Base-by-base conservation (phyloP, 2,113 vertebrate species). In the Lates calcarifer region DNA sequence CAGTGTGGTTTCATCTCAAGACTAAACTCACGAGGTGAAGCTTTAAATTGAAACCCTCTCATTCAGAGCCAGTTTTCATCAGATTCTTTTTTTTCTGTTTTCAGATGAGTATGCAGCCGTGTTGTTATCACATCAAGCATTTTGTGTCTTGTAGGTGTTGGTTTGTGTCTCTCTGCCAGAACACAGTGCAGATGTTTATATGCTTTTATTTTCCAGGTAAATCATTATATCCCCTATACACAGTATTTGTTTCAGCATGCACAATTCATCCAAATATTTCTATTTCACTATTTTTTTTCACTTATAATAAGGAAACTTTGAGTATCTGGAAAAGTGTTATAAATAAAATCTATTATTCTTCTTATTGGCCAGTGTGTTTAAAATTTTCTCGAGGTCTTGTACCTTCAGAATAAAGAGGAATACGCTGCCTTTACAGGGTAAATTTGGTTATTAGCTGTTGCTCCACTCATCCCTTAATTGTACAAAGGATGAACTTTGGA, bases 151-250 rank as follows among this genome's bases (percentile, higher is more conserved):
- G 41, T 3, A 39, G 39, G 39, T 43, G 18, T 18, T 18, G 17
- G 41, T 43, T 43, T 43, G 41, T 43, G 41, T 4, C 41, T 43
- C 41, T 17, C 41, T 43, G 15, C 10, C 39, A 20, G 29, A n/a
- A n/a, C n/a, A n/a, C n/a, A n/a, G 47, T 39, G 49, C 49, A 6
- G 45, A 20, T 47, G 6, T 18, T 39, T 1, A 29, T 13, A 6
- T 26, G 41, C 61, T 49, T 67, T 61, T 67, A 74, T 61, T 68
- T 31, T 61, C 41, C 15, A 81, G 39, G 18, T 55, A 33, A 31
- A 24, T 26, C 31, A 1, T 22, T 20, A 20, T 47, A 1, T 20
- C 20, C 18, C 17, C 17, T 20, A 6, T 20, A 8, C 45, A 47
- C 7, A 47, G 5, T 31, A 6, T 43, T 17, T 41, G 0, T 6